Base-by-base conservation (phyloP, 92 coral and sea anemone species). In the Epizoanthus rinbou region DNA sequence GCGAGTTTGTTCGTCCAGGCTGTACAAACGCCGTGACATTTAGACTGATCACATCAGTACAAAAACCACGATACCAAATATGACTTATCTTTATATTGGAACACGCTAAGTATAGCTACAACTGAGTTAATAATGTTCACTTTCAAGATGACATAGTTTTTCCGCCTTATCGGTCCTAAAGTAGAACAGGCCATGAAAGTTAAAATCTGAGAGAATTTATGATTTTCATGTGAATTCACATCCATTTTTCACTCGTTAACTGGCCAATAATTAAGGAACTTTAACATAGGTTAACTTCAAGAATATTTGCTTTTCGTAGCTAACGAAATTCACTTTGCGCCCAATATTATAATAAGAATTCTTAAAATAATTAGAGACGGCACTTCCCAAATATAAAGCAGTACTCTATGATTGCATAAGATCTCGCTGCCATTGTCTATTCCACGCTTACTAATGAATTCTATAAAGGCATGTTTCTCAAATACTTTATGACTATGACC, bases 371-470 rank as follows among this genome's bases (percentile, higher is more conserved):
- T 50, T 50, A 33, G 47, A 67, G 16, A 33, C 1, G 47, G 15
- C 73, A 67, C 11, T 67, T 33, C 47, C 39, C 50, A 28, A 33
- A 31, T 5, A 37, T 37, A 37, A 67, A 24, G 35, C 33, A 67
- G 11, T 19, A 9, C 73, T 67, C 47, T 11, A 4, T 54, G 17
- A 39, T 23, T 74, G 45, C 59, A 33, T 21, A 13, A 28, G 21
- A 58, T 18, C 6, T 2, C 15, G 18, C 21, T 18, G 18, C 1
- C 43, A 21, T 33, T 60, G 35, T 18, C 22, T 13, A 10, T 37
- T 17, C 60, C 53, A 60, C 70, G 63, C 57, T 53, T 76, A 50
- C 54, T 59, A 39, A n/a, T 58, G 24, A 4, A 76, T 60, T 76
- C 70, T 57, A 58, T 57, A 58, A 75, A 75, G 68, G 69, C 3